Evolutionary conservation across 2,888 invertebrate genomes (phyloP).

Genomic region (Ceriagrion tenellum): DNA sequence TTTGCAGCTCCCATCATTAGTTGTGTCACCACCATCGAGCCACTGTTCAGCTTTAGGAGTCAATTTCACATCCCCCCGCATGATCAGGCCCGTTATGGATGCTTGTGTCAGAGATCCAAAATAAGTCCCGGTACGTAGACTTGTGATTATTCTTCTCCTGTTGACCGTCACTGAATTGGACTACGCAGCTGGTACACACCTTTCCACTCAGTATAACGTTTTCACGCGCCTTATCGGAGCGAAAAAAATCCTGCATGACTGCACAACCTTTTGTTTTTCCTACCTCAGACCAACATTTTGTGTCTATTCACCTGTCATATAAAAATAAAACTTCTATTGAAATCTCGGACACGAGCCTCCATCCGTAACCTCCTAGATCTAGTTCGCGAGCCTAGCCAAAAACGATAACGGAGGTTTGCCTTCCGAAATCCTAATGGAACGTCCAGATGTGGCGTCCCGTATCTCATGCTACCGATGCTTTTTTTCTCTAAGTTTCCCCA

Average conservation of each 20-base stretch:
- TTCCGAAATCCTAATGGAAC: constrained; percentile 30
- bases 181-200: neutral
- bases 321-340: neutral
- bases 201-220: neutral
- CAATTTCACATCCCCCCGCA: too few relatives aligned
- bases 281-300: neutral
- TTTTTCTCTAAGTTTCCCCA: neutral
- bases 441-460: neutral
- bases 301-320: neutral
- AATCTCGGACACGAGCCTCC: neutral
- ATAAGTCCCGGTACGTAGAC: too few relatives aligned
- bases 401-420: neutral
- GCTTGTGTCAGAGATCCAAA: too few relatives aligned
- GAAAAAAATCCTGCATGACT: neutral
- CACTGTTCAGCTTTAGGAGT: too few relatives aligned
- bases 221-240: neutral
- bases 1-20: too few relatives aligned
- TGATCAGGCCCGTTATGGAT: too few relatives aligned
- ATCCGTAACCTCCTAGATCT: neutral
- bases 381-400: neutral
- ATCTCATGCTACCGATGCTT: neutral
- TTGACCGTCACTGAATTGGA: neutral
- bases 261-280: too few relatives aligned
- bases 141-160: neutral
- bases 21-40: too few relatives aligned